Percentiles rank a stretch among this genome's conserved stretches.
Conservation (phyloP, 1,140 invertebrate genomes). For the Tetramorium parvispinum region DNA sequence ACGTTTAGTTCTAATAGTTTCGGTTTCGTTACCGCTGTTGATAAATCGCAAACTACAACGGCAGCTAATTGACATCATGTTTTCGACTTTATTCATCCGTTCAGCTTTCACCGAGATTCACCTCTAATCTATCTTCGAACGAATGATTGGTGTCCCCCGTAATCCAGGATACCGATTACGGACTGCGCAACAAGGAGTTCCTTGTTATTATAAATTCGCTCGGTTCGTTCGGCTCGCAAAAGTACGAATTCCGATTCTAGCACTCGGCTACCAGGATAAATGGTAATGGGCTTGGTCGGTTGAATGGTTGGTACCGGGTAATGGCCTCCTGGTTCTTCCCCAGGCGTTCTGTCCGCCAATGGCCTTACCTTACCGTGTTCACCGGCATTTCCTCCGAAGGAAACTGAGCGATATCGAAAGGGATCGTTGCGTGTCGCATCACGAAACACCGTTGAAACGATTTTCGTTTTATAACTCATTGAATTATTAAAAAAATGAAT, state of each 20-base stretch:
- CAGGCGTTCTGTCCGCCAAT: conserved; percentile 6
- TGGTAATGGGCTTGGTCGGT: conserved; percentile 75
- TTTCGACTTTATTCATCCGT: neutral
- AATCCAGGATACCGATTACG: conserved; percentile 35
- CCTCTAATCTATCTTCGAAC: neutral
- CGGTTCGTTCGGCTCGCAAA: conserved; percentile 61
- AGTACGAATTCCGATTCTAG: conserved; percentile 76
- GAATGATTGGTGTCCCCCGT: conserved; percentile 25
- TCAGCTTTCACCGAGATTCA: conserved; percentile 33
- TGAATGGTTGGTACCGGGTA: conserved; percentile 69
- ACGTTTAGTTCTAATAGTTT: neutral
- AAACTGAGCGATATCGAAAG: conserved; percentile 12
- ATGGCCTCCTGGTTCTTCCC: conserved; percentile 70
- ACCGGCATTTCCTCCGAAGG: conserved; percentile 35
- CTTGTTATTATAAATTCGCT: conserved; percentile 74
- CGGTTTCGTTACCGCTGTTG: neutral
- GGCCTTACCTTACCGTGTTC: conserved; percentile 15
- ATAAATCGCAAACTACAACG: neutral
- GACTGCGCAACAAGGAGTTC: conserved; percentile 24
- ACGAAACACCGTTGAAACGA: neutral
- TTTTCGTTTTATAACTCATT: neutral
- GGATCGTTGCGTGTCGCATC: neutral
- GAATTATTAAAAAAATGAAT: conserved; percentile 2
- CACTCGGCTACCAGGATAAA: conserved; percentile 72
- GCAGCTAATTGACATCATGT: conserved; percentile 1